Evolutionary conservation across 2,888 invertebrate genomes (phyloP).

Genomic region (Scaptomyza tumidula): DNA sequence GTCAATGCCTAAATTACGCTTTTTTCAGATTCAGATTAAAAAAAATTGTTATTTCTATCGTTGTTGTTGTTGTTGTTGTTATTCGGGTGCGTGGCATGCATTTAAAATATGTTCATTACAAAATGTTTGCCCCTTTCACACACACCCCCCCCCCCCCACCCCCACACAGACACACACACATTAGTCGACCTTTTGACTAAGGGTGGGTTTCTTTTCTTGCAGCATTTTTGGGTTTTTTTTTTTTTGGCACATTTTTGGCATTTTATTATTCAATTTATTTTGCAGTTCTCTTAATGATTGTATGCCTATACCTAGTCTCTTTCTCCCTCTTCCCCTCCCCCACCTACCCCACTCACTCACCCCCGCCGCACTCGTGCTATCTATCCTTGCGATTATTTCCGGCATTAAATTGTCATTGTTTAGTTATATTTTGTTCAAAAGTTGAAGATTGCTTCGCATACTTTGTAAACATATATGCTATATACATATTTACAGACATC

Average conservation of each 20-base stretch:
- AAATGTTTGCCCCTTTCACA: conserved; percentile 58
- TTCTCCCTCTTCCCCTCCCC: background rate
- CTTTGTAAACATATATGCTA: too few relatives aligned
- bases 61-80: conserved; percentile 32
- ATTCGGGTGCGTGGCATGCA: conserved; percentile 67
- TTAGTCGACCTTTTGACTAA: conserved; percentile 23
- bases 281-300: conserved; percentile 27
- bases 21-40: conserved; percentile 68
- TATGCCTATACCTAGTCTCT: too few relatives aligned
- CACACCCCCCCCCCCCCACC: conserved; percentile 1
- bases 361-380: too few relatives aligned
- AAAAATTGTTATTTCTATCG: conserved; percentile 19
- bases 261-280: conserved; percentile 74
- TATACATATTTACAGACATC: too few relatives aligned
- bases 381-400: too few relatives aligned
- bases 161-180: background rate
- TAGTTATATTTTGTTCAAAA: too few relatives aligned
- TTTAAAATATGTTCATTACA: conserved; percentile 75
- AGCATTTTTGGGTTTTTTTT: background rate
- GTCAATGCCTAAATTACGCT: conserved; percentile 67
- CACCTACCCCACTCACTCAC: background rate
- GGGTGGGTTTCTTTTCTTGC: background rate
- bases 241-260: conserved; percentile 55
- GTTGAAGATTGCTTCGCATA: too few relatives aligned
- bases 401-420: too few relatives aligned